Conservation (phyloP, 2,888 invertebrate species). For the Heliconius charithonia region DNA sequence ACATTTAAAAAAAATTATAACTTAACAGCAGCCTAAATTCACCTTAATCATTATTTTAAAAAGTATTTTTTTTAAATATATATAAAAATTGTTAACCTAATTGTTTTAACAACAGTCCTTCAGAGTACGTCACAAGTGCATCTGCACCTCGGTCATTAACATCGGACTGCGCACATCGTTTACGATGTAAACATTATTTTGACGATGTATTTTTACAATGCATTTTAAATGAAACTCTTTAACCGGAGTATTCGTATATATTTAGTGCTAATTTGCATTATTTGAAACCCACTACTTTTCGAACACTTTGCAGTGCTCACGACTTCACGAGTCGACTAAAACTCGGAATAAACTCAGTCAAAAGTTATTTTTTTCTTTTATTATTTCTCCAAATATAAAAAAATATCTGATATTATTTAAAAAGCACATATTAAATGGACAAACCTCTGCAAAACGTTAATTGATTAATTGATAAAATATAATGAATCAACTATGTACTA, state of each 20-base stretch:
- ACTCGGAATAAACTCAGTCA: too few relatives aligned
- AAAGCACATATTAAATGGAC: neutral
- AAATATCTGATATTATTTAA: neutral
- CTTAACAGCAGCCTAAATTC: too few relatives aligned
- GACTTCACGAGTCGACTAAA: too few relatives aligned
- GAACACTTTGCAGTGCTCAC: too few relatives aligned
- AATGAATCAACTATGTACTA: neutral
- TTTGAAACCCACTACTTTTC: too few relatives aligned
- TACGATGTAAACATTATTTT: slow-evolving; percentile 28
- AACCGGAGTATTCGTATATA: neutral
- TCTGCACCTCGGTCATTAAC: slow-evolving; percentile 37
- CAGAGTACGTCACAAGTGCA: neutral
- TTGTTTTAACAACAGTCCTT: slow-evolving; percentile 6
- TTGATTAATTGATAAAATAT: neutral
- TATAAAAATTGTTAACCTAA: neutral
- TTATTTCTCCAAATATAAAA: neutral
- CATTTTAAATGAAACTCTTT: neutral
- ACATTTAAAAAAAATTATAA: too few relatives aligned
- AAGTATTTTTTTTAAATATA: neutral
- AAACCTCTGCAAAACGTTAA: neutral
- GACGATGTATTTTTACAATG: slow-evolving; percentile 24
- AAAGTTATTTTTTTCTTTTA: too few relatives aligned
- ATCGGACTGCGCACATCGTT: slow-evolving; percentile 29
- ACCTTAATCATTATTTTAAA: too few relatives aligned
- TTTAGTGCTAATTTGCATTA: neutral